Evolutionary conservation across 2,797 vertebrate species (phyloP), one percentile per base, ranked within the genome.

Genomic region (Parotocinclus haroldoi): DNA sequence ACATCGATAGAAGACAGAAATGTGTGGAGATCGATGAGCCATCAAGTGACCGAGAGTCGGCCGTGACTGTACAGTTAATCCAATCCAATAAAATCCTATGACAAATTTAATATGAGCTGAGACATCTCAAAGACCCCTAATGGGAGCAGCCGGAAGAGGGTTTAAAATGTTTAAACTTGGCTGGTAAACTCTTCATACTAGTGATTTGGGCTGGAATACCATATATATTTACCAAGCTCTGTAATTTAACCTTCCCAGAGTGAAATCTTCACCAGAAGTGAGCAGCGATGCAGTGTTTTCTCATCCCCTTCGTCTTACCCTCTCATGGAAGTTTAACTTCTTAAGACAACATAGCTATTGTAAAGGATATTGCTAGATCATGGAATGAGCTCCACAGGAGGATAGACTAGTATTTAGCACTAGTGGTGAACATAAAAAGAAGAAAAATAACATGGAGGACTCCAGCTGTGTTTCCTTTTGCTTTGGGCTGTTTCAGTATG

Each of bases 401-500:
- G 85, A 89, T 81, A 68, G 81, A 86, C 89, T 80, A 88, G 86
- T 84, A 80, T 84, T 81, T 85, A 76, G 55, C 73, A 68, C 78
- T 78, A 81, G 68, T 80, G 76, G 81, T 78, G 69, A 73, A 68
- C 82, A 79, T 82, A 76, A 73, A 76, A 71, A 71, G 72, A 7
- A 12, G 18, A 68, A 38, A 49, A 70, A 60, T 12, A 39, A 14
- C 18, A 39, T 55, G 45, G 69, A 51, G 75, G 81, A 83, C 83
- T 92, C 90, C 92, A 90, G 88, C 90, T 89, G 89, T 9, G 89
- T 87, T 90, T 88, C 89, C 86, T 90, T 80, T 87, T 82, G 88
- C 87, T 90, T 86, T 78, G 76, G 82, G 89, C 85, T 89, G 90
- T 91, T 90, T 91, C 87, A 84, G 83, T 86, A 86, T 86, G 84